Conservation (phyloP, 2,113 vertebrate genomes). For the Siniperca knerii region DNA sequence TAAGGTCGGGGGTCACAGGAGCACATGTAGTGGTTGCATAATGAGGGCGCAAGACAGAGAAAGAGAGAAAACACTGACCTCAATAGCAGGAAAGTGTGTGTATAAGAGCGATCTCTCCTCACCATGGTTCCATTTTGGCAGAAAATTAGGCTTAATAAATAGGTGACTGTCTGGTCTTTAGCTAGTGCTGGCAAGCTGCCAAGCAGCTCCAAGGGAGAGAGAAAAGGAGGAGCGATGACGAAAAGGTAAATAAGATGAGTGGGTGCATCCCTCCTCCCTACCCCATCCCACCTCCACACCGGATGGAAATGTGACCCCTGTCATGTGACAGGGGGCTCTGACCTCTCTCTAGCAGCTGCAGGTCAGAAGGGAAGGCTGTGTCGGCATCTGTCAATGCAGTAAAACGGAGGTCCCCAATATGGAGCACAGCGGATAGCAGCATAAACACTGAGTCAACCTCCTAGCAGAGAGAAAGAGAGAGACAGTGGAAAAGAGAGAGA, state of each 20-base stretch:
- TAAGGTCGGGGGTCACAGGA: constrained; percentile 58
- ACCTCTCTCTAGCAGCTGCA: constrained; percentile 95
- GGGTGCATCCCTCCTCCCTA: constrained; percentile 1
- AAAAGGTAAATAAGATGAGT: constrained; percentile 61
- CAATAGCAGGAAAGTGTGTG: constrained; percentile 3
- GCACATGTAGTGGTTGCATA: constrained; percentile 63
- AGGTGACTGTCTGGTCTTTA: constrained; percentile 48
- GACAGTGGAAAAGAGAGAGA: neutral
- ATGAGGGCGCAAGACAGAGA: constrained; percentile 33
- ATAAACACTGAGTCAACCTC: constrained; percentile 93
- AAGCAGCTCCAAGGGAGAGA: constrained; percentile 27
- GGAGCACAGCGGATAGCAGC: constrained; percentile 91
- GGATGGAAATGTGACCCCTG: constrained; percentile 18
- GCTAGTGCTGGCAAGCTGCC: constrained; percentile 40
- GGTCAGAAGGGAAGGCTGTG: constrained; percentile 89
- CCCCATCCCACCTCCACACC: neutral
- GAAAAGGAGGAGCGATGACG: neutral
- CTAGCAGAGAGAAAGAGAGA: constrained; percentile 71
- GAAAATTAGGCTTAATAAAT: constrained; percentile 33
- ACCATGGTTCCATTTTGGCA: constrained; percentile 36
- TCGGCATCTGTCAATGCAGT: constrained; percentile 86
- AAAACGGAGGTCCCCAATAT: constrained; percentile 92
- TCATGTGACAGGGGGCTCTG: constrained; percentile 70
- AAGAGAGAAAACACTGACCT: constrained; percentile 10
- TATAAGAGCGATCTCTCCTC: neutral